These are phyloP conservation scores for Xestia ashworthii DNA, from an alignment of 2,888 invertebrate genomes.

Conservation along the genomic window DNA sequence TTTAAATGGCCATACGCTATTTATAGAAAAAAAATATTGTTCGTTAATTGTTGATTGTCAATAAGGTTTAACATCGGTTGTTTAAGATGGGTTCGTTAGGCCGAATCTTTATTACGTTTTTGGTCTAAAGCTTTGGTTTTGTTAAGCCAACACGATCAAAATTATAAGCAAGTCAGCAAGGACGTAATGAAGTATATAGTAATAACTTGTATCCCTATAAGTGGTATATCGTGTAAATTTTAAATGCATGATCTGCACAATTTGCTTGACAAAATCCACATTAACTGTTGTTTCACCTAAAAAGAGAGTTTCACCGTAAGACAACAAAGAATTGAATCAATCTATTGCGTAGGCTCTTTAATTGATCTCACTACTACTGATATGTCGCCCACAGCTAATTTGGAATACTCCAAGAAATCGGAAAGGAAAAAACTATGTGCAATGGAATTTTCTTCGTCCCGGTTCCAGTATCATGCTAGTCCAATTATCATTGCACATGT, in stretches of 20 bases:
- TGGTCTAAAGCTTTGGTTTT: not conserved
- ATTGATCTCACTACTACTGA: conserved; percentile 13
- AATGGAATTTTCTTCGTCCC: conserved; percentile 47
- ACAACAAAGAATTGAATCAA: conserved; percentile 26
- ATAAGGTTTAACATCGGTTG: not conserved
- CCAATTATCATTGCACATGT: conserved; percentile 38
- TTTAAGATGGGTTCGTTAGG: conserved; percentile 2
- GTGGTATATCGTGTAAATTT: not conserved
- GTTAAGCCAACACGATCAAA: not conserved
- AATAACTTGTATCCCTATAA: not conserved
- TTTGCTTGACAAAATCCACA: not conserved
- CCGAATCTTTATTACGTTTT: not conserved
- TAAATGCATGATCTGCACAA: not conserved
- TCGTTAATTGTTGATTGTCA: conserved; percentile 13
- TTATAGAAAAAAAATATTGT: conserved; percentile 10
- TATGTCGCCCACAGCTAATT: conserved; percentile 6
- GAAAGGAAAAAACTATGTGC: conserved; percentile 18
- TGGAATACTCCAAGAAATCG: conserved; percentile 8
- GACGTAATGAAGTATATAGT: not conserved
- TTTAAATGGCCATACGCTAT: conserved; percentile 35
- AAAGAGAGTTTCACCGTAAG: not conserved
- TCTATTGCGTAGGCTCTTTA: conserved; percentile 25
- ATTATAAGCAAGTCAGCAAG: not conserved
- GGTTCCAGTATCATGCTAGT: conserved; percentile 17
- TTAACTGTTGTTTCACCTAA: not conserved